Percentiles rank a stretch among this genome's conserved stretches.
phyloP scores from a whole-genome alignment of 2,113 vertebrate species.

The Amphilophus citrinellus region DNA sequence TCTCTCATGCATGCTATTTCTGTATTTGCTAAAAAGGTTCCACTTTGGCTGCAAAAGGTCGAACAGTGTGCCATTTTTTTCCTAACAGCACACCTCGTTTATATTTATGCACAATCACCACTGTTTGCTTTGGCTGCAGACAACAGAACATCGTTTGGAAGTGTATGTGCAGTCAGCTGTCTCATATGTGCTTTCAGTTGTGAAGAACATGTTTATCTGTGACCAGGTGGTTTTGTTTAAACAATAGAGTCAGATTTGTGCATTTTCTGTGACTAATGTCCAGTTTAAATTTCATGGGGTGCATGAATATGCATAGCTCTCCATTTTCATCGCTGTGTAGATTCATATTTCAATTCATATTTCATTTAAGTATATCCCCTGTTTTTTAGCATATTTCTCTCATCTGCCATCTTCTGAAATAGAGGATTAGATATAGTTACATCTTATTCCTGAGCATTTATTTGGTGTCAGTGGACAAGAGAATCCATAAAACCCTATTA shows the following conservation, averaged over 20 bases:
- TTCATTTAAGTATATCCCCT: not conserved
- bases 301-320: constrained; percentile 4
- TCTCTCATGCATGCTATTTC: not conserved
- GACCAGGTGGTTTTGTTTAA: constrained; percentile 35
- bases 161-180: constrained; percentile 10
- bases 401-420: constrained; percentile 5
- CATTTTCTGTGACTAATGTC: constrained; percentile 20
- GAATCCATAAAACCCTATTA: not conserved
- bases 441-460: not conserved
- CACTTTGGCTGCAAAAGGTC: constrained; percentile 10
- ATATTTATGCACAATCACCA: constrained; percentile 47
- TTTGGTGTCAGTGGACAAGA: not conserved
- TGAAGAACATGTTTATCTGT: constrained; percentile 26
- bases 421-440: constrained; percentile 10
- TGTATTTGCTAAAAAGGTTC: not conserved
- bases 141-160: constrained; percentile 27
- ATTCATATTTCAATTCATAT: not conserved
- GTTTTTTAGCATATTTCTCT: constrained; percentile 8
- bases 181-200: constrained; percentile 30
- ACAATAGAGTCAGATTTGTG: constrained; percentile 18
- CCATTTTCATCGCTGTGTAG: not conserved
- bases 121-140: constrained; percentile 37
- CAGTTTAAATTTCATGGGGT: constrained; percentile 26
- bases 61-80: not conserved
- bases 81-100: not conserved